A percentile compares a stretch with the other conserved stretches of the same genome.
Conservation (phyloP, 1,140 invertebrate species). For the Monochamus saltuarius region DNA sequence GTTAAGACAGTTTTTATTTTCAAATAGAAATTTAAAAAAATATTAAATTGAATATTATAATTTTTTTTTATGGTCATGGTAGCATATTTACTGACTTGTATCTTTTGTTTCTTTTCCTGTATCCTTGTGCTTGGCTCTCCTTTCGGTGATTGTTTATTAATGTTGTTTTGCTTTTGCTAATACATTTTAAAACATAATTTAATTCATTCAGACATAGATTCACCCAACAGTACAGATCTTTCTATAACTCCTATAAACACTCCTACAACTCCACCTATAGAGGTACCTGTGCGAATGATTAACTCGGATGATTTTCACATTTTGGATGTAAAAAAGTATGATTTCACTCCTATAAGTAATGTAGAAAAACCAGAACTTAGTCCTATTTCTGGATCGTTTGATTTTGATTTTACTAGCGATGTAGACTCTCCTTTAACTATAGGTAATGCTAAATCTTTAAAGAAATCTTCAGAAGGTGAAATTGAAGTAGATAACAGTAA, state of each 20-base stretch:
- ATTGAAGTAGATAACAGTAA: neutral
- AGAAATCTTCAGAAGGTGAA: neutral
- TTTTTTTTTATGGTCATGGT: constrained; percentile 22
- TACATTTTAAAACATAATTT: constrained; percentile 17
- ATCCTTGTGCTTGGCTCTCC: constrained; percentile 30
- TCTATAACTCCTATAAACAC: constrained; percentile 40
- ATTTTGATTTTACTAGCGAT: constrained; percentile 40
- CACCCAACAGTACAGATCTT: constrained; percentile 34
- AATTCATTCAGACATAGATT: constrained; percentile 31
- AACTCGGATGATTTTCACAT: constrained; percentile 16
- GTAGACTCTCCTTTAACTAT: constrained; percentile 34
- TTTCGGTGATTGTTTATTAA: constrained; percentile 20
- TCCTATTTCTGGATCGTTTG: constrained; percentile 46
- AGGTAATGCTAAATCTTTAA: constrained; percentile 7
- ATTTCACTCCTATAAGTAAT: constrained; percentile 14
- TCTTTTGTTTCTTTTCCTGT: constrained; percentile 39
- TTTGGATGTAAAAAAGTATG: constrained; percentile 5
- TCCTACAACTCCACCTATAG: constrained; percentile 27
- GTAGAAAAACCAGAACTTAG: constrained; percentile 37
- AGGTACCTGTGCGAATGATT: constrained; percentile 27
- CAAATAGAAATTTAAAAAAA: neutral
- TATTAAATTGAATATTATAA: neutral
- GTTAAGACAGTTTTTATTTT: neutral
- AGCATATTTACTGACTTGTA: constrained; percentile 34
- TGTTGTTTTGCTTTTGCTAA: neutral